Evolutionary conservation across 2,888 invertebrate genomes (phyloP).

Genomic region (Catocala fraxini): DNA sequence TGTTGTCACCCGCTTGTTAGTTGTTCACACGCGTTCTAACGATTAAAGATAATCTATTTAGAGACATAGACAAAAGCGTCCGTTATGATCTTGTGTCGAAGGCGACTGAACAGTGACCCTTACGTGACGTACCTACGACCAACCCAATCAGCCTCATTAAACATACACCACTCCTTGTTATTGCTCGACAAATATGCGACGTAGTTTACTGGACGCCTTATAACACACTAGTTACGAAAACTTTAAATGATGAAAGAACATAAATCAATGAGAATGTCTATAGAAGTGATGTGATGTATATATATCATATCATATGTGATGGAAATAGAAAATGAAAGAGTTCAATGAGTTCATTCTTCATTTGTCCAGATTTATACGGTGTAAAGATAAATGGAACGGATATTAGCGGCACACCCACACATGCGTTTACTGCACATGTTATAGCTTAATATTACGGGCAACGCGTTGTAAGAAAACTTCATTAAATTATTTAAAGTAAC

Average conservation of each 20-base stretch:
- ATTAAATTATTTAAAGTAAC: constrained; percentile 63
- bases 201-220: constrained; percentile 12
- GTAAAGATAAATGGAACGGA: constrained; percentile 68
- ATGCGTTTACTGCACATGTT: constrained; percentile 63
- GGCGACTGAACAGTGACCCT: constrained; percentile 62
- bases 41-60: constrained; percentile 33
- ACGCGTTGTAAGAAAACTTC: constrained; percentile 57
- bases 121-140: constrained; percentile 55
- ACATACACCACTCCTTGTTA: constrained; percentile 44
- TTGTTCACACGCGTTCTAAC: constrained; percentile 24
- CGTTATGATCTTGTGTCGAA: constrained; percentile 52
- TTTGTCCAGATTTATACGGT: constrained; percentile 60
- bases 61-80: constrained; percentile 37
- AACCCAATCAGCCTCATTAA: constrained; percentile 67
- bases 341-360: constrained; percentile 59
- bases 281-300: constrained; percentile 11
- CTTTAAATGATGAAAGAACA: no score
- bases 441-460: constrained; percentile 57
- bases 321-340: constrained; percentile 48
- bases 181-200: constrained; percentile 48
- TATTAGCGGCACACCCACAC: constrained; percentile 66
- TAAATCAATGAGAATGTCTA: neutral
- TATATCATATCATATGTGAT: no score
- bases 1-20: constrained; percentile 37
- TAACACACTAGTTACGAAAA: neutral